Evolutionary conservation across 1,140 invertebrate species (phyloP).

Genomic region (Brachystomella parvula): DNA sequence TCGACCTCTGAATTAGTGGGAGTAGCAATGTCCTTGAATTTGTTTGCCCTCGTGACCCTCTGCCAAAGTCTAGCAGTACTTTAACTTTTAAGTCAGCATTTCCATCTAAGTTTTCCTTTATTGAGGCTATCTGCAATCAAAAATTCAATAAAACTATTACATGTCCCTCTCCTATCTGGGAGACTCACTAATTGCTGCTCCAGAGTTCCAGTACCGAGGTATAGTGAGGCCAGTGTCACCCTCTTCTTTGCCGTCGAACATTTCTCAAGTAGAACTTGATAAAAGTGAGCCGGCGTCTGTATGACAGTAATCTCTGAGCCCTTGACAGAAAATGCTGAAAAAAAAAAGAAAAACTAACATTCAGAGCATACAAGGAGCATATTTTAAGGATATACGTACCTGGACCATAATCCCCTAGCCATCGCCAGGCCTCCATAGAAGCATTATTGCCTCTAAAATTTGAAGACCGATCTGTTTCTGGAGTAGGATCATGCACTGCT

Average conservation of each 20-base stretch:
- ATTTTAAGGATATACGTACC: too few relatives aligned
- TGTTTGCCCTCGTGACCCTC: slow-evolving; percentile 70
- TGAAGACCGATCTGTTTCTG: too few relatives aligned
- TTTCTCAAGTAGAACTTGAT: slow-evolving; percentile 61
- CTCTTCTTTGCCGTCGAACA: slow-evolving; percentile 61
- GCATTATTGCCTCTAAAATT: too few relatives aligned
- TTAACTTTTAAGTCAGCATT: slow-evolving; percentile 60
- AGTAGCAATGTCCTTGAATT: slow-evolving; percentile 72
- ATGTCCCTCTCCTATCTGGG: not conserved
- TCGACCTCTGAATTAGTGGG: slow-evolving; percentile 58
- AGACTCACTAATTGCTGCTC: slow-evolving; percentile 65
- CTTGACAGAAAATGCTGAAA: slow-evolving; percentile 62
- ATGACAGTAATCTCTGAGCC: slow-evolving; percentile 61
- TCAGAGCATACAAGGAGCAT: too few relatives aligned
- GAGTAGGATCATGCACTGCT: too few relatives aligned
- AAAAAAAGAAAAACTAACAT: too few relatives aligned
- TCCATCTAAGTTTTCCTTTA: slow-evolving; percentile 51
- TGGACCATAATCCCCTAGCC: slow-evolving; percentile 60
- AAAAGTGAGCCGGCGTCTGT: slow-evolving; percentile 65
- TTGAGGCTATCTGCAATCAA: slow-evolving; percentile 49
- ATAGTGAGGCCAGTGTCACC: slow-evolving; percentile 83
- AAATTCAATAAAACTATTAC: slow-evolving; percentile 5
- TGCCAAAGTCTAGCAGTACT: slow-evolving; percentile 79
- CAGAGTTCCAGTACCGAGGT: slow-evolving; percentile 79
- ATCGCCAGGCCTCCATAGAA: slow-evolving; percentile 44